Evolutionary conservation across 2,797 vertebrate genomes (phyloP).

Genomic region (Rhodeus uyekii): DNA sequence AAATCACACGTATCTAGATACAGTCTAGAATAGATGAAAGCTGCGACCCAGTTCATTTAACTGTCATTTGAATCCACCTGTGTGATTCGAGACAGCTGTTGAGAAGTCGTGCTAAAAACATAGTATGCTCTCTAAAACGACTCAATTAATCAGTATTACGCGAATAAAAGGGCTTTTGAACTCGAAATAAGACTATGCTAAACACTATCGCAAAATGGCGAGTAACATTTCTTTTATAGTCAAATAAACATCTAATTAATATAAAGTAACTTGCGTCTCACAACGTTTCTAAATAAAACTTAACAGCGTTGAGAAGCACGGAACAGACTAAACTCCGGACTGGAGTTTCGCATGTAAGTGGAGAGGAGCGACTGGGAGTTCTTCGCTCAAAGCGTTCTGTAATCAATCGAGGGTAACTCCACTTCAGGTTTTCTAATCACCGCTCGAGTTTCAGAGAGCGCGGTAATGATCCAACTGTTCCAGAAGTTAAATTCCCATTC

Average conservation of each 20-base stretch:
- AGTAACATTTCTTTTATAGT: neutral
- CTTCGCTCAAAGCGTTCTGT: neutral
- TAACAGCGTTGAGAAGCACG: neutral
- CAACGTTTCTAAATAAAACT: neutral
- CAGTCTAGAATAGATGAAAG: no score
- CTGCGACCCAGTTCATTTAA: conserved; percentile 19
- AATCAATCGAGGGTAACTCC: neutral
- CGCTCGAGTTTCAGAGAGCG: neutral
- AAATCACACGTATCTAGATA: no score
- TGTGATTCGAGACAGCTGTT: conserved; percentile 14
- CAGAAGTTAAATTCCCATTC: neutral
- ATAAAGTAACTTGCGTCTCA: neutral
- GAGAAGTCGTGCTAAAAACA: neutral
- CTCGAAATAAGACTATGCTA: neutral
- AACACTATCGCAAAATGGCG: neutral
- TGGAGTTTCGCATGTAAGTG: neutral
- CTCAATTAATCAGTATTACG: neutral
- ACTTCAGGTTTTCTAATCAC: neutral
- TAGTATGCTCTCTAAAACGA: neutral
- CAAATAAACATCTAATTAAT: neutral
- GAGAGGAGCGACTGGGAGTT: neutral
- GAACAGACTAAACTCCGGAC: neutral
- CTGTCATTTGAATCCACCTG: conserved; percentile 29
- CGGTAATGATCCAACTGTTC: neutral
- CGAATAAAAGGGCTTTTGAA: neutral